A percentile compares a stretch with the other conserved stretches of the same genome.
These are phyloP conservation scores for Gonatopus flavifemur DNA, from an alignment of 1,140 invertebrate species.

Conservation along the genomic window DNA sequence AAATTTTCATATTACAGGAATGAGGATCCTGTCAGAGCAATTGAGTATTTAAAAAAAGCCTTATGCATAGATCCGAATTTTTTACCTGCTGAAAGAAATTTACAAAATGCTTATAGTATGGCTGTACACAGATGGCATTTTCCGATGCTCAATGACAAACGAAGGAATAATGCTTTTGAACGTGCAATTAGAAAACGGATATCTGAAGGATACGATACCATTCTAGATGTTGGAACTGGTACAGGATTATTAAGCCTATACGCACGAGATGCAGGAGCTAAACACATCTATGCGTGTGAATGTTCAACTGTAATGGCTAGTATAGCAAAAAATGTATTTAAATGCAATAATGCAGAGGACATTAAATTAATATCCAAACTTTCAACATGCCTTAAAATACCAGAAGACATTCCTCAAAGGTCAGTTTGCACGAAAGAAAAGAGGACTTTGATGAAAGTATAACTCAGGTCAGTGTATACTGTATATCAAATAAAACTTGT, in stretches of 20 bases:
- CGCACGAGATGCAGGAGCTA: slow-evolving; percentile 61
- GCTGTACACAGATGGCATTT: slow-evolving; percentile 78
- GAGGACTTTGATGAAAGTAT: too few species aligned
- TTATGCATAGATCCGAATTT: slow-evolving; percentile 34
- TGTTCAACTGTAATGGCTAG: slow-evolving; percentile 64
- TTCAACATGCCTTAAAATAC: slow-evolving; percentile 60
- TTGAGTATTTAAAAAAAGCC: slow-evolving; percentile 36
- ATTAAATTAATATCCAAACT: slow-evolving; percentile 56
- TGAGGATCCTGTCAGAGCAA: slow-evolving; percentile 36
- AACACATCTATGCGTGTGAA: slow-evolving; percentile 68
- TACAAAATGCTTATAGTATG: slow-evolving; percentile 46
- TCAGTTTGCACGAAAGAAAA: too few species aligned
- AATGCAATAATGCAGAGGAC: slow-evolving; percentile 52
- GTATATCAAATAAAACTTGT: too few species aligned
- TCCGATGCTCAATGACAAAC: slow-evolving; percentile 76
- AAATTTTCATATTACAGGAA: slow-evolving; percentile 30
- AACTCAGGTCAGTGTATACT: too few species aligned
- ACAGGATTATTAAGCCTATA: slow-evolving; percentile 72
- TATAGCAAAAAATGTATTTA: slow-evolving; percentile 62
- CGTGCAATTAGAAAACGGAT: slow-evolving; percentile 65
- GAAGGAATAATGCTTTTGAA: slow-evolving; percentile 67
- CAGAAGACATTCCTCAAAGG: slow-evolving; percentile 60
- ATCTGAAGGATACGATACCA: slow-evolving; percentile 56
- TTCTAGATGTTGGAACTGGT: slow-evolving; percentile 76
- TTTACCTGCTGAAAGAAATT: slow-evolving; percentile 43